Evolutionary conservation across 1,140 invertebrate species (phyloP), one percentile per base, ranked within the genome.

Genomic region (Dendrolimus kikuchii): DNA sequence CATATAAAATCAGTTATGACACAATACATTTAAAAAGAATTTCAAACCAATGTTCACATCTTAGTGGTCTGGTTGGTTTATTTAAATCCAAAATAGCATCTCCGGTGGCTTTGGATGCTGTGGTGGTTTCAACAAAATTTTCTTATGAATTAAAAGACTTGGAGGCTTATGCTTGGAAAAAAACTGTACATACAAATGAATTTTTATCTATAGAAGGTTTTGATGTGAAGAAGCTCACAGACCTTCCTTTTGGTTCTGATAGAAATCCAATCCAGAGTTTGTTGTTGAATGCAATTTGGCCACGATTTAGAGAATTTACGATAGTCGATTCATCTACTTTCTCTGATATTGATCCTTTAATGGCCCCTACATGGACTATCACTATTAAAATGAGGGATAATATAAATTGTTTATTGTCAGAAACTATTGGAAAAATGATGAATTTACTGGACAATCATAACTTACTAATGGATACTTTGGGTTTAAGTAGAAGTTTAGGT

Each of bases 321-420:
- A 92, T 98, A 38, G 92, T 97, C 2, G 97, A 99, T 72, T 95
- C 93, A 62, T 92, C 95, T 73, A 92, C 90, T 53, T 95, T 96
- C 76, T 94, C 93, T 42, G 95, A 98, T 86, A 92, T 99, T 65
- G 92, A 97, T 72, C 95, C 97, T 6, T 83, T 93, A 37, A 90
- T 94, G 67, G 96, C 97, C 37, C 93, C 94, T 0, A 89, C 92
- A 57, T 98, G 97, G 91, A 91, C 90, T 5, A 86, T 93, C 9
- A 87, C 88, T 68, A 83, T 92, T 0, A 89, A 90, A 67, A 90
- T 91, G 68, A 84, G 90, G 49, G 81, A 90, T 4, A 86, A 89
- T 43, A 89, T 91, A 4, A 86, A 88, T 6, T 94, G 92, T 66
- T 88, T 93, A 60, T 85, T 95, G 36, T 88, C 89, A 5, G 92